Conservation (phyloP, 2,113 vertebrate genomes). For the Brienomyrus longianalis region DNA sequence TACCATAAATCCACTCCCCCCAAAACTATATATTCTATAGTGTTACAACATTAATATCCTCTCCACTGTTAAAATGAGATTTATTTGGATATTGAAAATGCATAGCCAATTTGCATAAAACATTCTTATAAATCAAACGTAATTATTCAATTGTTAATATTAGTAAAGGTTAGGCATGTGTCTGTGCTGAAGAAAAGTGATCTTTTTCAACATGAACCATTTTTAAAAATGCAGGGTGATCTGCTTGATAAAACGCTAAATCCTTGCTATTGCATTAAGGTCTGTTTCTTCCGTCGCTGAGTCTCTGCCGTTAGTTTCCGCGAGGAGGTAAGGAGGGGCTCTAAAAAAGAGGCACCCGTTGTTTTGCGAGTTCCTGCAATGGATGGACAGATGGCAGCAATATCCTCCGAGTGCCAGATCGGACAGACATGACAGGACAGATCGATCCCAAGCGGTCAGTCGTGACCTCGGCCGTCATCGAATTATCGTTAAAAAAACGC, state of each 20-base stretch:
- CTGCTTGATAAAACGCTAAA: not conserved
- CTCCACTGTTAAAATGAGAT: not conserved
- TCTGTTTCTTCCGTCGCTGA: not conserved
- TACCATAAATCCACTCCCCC: not conserved
- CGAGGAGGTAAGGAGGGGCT: not conserved
- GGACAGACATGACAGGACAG: not conserved
- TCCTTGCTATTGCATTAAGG: not conserved
- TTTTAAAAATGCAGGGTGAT: not conserved
- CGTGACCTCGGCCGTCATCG: not conserved
- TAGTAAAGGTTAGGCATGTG: not conserved
- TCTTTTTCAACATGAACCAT: not conserved
- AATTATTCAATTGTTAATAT: not conserved
- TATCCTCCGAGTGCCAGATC: not conserved
- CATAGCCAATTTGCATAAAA: not conserved
- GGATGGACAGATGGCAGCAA: not conserved
- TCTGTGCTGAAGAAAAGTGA: not conserved
- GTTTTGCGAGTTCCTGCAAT: not conserved
- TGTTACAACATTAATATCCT: not conserved
- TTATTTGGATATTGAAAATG: not conserved
- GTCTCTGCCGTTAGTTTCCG: not conserved
- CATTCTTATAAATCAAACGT: not conserved
- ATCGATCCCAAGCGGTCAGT: not conserved
- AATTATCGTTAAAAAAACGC: not conserved
- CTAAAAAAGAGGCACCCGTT: not conserved
- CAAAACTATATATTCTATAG: not conserved